A percentile compares a stretch with the other conserved stretches of the same genome.
phyloP scores from a whole-genome alignment of 2,888 invertebrate species.

The Crocallis elinguaria region DNA sequence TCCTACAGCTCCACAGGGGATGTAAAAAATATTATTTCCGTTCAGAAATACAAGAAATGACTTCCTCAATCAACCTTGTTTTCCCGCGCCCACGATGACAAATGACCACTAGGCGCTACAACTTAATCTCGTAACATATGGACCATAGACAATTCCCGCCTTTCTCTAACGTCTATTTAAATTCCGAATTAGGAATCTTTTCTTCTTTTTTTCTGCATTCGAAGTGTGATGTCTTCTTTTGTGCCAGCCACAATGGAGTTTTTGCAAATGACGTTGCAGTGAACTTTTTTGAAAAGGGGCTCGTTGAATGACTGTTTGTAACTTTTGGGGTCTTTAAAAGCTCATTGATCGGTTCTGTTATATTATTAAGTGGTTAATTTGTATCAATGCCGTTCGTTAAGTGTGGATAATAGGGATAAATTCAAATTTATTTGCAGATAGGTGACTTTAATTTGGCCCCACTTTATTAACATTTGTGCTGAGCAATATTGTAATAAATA shows the following conservation, averaged over 20 bases:
- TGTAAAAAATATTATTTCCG: conserved; percentile 80
- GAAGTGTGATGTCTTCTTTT: conserved; percentile 79
- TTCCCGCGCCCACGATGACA: conserved; percentile 67
- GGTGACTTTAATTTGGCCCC: too few relatives aligned
- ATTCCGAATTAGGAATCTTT: conserved; percentile 62
- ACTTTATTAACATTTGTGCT: too few relatives aligned
- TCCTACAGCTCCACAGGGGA: conserved; percentile 63
- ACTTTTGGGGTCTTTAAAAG: conserved; percentile 64
- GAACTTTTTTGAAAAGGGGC: conserved; percentile 61
- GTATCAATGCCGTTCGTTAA: conserved; percentile 59
- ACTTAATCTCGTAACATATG: conserved; percentile 81
- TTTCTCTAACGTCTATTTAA: conserved; percentile 60
- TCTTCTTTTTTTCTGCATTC: conserved; percentile 39
- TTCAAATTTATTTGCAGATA: conserved; percentile 18
- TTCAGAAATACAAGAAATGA: conserved; percentile 76
- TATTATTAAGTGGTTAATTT: conserved; percentile 73
- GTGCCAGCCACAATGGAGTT: conserved; percentile 74
- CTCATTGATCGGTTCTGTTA: conserved; percentile 72
- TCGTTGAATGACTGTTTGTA: conserved; percentile 64
- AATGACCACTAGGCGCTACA: conserved; percentile 73
- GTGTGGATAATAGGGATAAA: conserved; percentile 37
- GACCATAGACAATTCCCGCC: conserved; percentile 69
- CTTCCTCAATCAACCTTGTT: conserved; percentile 80
- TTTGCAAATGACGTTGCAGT: conserved; percentile 76
- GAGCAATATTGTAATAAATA: too few relatives aligned